Evolutionary conservation across 2,113 vertebrate genomes (phyloP), one percentile per base, ranked within the genome.

Genomic region (Mustela lutreola): DNA sequence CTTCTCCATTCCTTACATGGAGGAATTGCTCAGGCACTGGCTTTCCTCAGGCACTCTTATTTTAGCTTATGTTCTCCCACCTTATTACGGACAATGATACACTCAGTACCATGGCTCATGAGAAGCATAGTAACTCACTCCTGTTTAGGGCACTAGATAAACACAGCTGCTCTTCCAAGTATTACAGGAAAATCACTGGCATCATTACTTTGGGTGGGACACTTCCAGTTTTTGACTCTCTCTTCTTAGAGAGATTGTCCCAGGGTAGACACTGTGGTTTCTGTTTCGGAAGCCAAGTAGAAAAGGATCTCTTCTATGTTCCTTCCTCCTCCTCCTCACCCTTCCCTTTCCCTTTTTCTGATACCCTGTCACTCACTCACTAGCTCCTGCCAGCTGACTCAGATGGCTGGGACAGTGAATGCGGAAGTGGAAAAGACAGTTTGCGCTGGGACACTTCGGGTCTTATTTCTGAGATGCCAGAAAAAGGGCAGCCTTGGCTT

Each of bases 151-250:
- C 28, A 85, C 63, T 33, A 76, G 18, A 18, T 94, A 89, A 95
- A 86, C 79, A 96, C 78, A 97, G 91, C 73, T 94, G 93, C 24
- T 39, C 10, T 28, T 58, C 45, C 14, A 9, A 87, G 80, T 39
- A 53, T 76, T 60, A 81, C 84, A 90, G 88, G 84, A 97, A 95
- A 93, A 60, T 88, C 75, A 78, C 81, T 95, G 97, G 63, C 85
- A 94, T 94, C 81, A 82, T 87, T 91, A 7, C 56, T 75, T 94
- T 87, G 87, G 63, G 92, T 80, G 93, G 78, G 36, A 33, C 36
- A 91, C 33, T 97, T 98, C 84, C 84, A 81, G 39, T 53, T 89
- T 83, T 73, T 90, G 24, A 93, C 28, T 78, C 0, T 88, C 33
- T 89, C 22, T 96, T 71, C 76, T 70, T 56, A 88, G 75, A 94